phyloP scores from a whole-genome alignment of 2,888 invertebrate species.

The Hydrotaea diabolus region DNA sequence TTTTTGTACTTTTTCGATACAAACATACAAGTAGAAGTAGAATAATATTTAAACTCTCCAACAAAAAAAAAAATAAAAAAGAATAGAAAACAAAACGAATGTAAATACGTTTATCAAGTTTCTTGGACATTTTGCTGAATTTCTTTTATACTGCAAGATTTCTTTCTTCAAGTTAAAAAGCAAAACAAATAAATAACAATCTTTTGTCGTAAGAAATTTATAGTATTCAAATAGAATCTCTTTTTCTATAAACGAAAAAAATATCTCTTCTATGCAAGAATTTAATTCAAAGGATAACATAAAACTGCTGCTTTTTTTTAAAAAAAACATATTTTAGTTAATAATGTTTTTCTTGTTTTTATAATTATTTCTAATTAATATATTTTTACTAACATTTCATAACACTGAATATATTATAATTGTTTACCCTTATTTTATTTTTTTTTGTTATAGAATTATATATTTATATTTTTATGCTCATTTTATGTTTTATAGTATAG shows the following conservation, averaged over 20 bases:
- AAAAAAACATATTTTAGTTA: conserved; percentile 7
- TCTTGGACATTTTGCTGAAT: conserved; percentile 10
- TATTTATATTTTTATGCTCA: conserved; percentile 4
- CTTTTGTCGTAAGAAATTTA: conserved; percentile 16
- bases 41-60: conserved; percentile 8
- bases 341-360: conserved; percentile 18
- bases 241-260: neutral
- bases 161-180: neutral
- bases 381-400: conserved; percentile 2
- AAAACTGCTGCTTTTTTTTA: conserved; percentile 29
- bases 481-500: conserved; percentile 7
- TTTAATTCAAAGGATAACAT: conserved; percentile 12
- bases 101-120: conserved; percentile 28
- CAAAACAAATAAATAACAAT: neutral
- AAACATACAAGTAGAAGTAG: conserved; percentile 11
- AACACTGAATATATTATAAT: neutral
- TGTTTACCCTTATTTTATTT: conserved; percentile 6
- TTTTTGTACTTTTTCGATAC: conserved; percentile 32
- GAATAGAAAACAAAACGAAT: neutral
- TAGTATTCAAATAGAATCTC: conserved; percentile 28
- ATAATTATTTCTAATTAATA: conserved; percentile 9
- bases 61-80: neutral
- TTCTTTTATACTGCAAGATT: neutral
- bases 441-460: conserved; percentile 30
- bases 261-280: conserved; percentile 22